phyloP scores from a whole-genome alignment of 2,113 vertebrate species.

The Myanophis thanlyinensis region DNA sequence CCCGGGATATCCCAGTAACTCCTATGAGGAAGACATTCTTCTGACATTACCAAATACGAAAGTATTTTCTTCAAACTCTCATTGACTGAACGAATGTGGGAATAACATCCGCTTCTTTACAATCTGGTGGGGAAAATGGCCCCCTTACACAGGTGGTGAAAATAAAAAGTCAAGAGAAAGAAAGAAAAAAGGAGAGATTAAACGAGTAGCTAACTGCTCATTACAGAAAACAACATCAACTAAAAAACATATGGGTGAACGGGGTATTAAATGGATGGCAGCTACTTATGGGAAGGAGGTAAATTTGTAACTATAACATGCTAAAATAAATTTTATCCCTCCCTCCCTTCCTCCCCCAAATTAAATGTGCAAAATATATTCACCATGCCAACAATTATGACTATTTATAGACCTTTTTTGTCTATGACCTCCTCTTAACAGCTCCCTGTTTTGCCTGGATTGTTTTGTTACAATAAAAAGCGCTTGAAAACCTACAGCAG shows the following conservation, averaged over 20 bases:
- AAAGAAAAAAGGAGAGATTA: slow-evolving; percentile 49
- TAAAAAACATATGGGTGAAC: slow-evolving; percentile 28
- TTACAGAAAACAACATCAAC: slow-evolving; percentile 57
- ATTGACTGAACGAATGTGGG: slow-evolving; percentile 85
- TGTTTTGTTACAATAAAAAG: slow-evolving; percentile 63
- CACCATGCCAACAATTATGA: slow-evolving; percentile 69
- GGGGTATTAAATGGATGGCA: slow-evolving; percentile 41
- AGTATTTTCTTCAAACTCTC: slow-evolving; percentile 89
- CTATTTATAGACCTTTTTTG: slow-evolving; percentile 59
- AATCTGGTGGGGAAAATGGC: slow-evolving; percentile 68
- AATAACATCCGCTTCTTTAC: slow-evolving; percentile 75
- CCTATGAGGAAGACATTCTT: slow-evolving; percentile 99
- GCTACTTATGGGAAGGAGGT: slow-evolving; percentile 50
- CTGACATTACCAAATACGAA: slow-evolving; percentile 87
- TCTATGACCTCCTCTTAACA: slow-evolving; percentile 52
- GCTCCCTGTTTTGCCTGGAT: slow-evolving; percentile 35
- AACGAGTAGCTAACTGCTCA: slow-evolving; percentile 58
- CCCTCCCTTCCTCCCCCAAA: slow-evolving; percentile 54
- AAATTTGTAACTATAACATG: slow-evolving; percentile 60
- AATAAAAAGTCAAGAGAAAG: slow-evolving; percentile 17
- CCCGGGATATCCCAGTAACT: slow-evolving; percentile 85
- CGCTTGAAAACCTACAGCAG: slow-evolving; percentile 69
- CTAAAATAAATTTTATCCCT: slow-evolving; percentile 54
- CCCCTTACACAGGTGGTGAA: slow-evolving; percentile 42
- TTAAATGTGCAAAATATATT: slow-evolving; percentile 80